Percentiles rank a stretch among this genome's conserved stretches.
phyloP scores from a whole-genome alignment of 2,797 vertebrate genomes.

The Dromococcyx pavoninus region DNA sequence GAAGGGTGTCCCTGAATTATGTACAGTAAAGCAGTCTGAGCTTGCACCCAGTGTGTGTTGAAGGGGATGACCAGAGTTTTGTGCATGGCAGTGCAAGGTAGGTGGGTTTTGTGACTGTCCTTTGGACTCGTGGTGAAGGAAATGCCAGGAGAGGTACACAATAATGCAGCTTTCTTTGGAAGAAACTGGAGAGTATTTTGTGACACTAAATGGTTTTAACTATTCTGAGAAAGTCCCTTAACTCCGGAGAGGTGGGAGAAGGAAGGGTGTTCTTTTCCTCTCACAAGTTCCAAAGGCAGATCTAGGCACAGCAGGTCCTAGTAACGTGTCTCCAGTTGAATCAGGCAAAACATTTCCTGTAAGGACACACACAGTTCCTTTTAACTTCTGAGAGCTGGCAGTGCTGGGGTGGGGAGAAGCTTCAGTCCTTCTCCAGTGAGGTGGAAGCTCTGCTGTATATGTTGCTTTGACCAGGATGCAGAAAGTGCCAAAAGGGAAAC shows the following conservation, averaged over 20 bases:
- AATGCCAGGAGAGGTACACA: neutral
- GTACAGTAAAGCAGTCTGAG: neutral
- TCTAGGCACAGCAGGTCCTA: neutral
- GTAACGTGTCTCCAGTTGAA: neutral
- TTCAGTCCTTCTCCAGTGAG: neutral
- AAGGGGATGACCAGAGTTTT: neutral
- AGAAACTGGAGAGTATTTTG: neutral
- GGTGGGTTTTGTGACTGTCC: neutral
- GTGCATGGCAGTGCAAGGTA: neutral
- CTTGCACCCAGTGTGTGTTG: neutral
- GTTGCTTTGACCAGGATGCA: neutral
- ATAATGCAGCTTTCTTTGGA: neutral
- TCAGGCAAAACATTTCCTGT: neutral
- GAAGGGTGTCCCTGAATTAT: neutral
- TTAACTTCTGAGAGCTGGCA: neutral
- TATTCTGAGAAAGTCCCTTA: neutral
- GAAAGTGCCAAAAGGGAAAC: slow-evolving; percentile 15
- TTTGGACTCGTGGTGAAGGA: neutral
- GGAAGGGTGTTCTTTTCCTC: neutral
- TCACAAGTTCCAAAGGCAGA: neutral
- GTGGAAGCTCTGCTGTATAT: neutral
- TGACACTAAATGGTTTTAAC: neutral
- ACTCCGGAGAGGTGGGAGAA: neutral
- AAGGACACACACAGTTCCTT: neutral
- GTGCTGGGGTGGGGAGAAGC: neutral